Conservation (phyloP, 2,888 invertebrate species). For the Perdita meconis region DNA sequence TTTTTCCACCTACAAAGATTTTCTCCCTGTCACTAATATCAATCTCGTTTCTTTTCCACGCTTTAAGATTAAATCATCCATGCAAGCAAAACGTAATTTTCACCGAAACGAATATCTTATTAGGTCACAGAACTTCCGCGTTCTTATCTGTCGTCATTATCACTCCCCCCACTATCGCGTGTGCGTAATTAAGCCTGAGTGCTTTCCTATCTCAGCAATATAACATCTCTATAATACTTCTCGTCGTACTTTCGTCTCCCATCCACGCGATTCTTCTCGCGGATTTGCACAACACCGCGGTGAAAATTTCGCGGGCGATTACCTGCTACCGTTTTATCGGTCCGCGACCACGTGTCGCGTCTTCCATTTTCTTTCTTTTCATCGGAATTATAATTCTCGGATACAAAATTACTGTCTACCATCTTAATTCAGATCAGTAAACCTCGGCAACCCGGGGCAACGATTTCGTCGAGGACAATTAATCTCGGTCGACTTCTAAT, state of each 20-base stretch:
- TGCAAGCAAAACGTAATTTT: not conserved
- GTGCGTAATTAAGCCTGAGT: conserved; percentile 43
- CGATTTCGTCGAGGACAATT: not conserved
- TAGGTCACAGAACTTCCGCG: conserved; percentile 26
- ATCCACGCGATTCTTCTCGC: not conserved
- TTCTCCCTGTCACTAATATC: no score
- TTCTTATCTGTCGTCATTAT: conserved; percentile 44
- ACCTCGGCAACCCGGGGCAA: not conserved
- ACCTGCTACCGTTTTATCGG: not conserved
- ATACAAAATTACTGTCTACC: not conserved
- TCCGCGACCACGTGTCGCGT: not conserved
- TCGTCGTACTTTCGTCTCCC: not conserved
- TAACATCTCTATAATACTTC: conserved; percentile 36
- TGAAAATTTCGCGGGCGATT: conserved; percentile 6
- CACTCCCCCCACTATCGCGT: conserved; percentile 26
- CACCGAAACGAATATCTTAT: conserved; percentile 23
- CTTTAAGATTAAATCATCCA: not conserved
- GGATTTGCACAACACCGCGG: conserved; percentile 18
- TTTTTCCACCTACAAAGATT: no score
- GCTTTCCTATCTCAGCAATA: conserved; percentile 33
- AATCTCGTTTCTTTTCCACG: not conserved
- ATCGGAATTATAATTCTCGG: conserved; percentile 3
- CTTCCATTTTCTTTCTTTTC: no score
- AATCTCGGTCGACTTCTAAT: conserved; percentile 18
- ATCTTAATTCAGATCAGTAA: not conserved